phyloP scores from a whole-genome alignment of 2,888 invertebrate genomes.

The Leptopilina myrica region DNA sequence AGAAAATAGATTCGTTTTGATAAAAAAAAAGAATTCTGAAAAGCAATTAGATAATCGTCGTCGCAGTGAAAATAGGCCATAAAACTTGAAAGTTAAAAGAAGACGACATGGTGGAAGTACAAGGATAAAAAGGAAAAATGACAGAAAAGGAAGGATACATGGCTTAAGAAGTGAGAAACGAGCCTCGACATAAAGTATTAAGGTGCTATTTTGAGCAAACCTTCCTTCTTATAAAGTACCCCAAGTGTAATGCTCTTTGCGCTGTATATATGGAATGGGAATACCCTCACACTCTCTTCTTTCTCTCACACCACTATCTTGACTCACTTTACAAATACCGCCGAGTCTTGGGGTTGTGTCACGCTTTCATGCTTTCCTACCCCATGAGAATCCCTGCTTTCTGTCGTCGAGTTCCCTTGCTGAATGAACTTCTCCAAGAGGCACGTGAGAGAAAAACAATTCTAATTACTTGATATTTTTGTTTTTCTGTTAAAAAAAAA shows the following conservation, averaged over 20 bases:
- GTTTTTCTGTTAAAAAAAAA: not conserved
- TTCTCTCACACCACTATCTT: not conserved
- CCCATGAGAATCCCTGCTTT: slow-evolving; percentile 39
- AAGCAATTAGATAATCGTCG: slow-evolving; percentile 24
- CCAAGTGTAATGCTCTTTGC: slow-evolving; percentile 48
- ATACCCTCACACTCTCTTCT: slow-evolving; percentile 43
- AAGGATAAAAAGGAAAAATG: slow-evolving; percentile 27
- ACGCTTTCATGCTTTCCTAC: slow-evolving; percentile 46
- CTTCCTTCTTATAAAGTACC: slow-evolving; percentile 49
- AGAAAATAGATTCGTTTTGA: not conserved
- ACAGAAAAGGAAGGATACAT: slow-evolving; percentile 44
- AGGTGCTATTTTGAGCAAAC: slow-evolving; percentile 53
- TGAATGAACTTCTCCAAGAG: slow-evolving; percentile 45
- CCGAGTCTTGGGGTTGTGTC: slow-evolving; percentile 42
- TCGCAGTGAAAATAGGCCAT: not conserved
- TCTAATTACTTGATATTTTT: not conserved
- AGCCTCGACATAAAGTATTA: slow-evolving; percentile 51
- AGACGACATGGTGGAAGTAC: slow-evolving; percentile 41
- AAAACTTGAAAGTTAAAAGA: slow-evolving; percentile 40
- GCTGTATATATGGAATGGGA: slow-evolving; percentile 42
- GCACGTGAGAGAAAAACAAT: slow-evolving; percentile 1
- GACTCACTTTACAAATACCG: not conserved
- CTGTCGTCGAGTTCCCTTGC: slow-evolving; percentile 43
- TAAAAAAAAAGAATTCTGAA: not conserved
- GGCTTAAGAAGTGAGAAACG: slow-evolving; percentile 42